A percentile compares a stretch with the other conserved stretches of the same genome.
phyloP scores from a whole-genome alignment of 1,140 invertebrate genomes.

The Frieseomelitta varia region DNA sequence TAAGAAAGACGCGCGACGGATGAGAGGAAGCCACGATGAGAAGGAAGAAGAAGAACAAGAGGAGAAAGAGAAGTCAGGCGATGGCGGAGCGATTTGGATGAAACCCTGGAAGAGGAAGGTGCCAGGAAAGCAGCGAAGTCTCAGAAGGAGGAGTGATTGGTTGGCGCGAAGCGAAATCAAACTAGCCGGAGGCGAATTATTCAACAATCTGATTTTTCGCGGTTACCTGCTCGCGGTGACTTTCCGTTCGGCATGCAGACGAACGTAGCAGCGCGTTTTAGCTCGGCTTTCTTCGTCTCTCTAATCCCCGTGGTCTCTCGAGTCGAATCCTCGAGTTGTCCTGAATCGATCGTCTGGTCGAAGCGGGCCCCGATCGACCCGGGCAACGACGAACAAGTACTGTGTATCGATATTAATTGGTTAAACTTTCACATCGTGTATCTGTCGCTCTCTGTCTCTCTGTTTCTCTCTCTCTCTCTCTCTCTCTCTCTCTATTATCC shows the following conservation, averaged over 20 bases:
- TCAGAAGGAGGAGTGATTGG: not conserved
- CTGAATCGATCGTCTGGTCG: not conserved
- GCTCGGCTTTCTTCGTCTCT: not conserved
- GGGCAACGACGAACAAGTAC: not conserved
- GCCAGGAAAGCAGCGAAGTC: conserved; percentile 1
- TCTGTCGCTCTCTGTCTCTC: not conserved
- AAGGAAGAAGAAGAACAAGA: conserved; percentile 18
- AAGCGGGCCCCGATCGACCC: not conserved
- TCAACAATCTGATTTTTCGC: conserved; percentile 30
- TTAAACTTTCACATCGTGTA: conserved; percentile 23
- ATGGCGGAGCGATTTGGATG: not conserved
- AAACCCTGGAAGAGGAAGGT: conserved; percentile 9
- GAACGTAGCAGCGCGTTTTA: not conserved
- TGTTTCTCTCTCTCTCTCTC: not conserved
- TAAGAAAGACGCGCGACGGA: not conserved
- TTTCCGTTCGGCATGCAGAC: conserved; percentile 38
- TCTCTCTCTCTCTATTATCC: not conserved
- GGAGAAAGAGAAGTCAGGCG: not conserved
- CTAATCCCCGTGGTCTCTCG: not conserved
- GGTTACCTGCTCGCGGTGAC: conserved; percentile 29
- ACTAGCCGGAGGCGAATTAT: conserved; percentile 21
- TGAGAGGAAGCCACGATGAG: not conserved
- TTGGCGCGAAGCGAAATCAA: not conserved
- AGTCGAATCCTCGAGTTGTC: not conserved
- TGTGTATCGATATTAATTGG: conserved; percentile 22